Conservation (phyloP, 2,797 vertebrate genomes). For the Jordanella pulchra region DNA sequence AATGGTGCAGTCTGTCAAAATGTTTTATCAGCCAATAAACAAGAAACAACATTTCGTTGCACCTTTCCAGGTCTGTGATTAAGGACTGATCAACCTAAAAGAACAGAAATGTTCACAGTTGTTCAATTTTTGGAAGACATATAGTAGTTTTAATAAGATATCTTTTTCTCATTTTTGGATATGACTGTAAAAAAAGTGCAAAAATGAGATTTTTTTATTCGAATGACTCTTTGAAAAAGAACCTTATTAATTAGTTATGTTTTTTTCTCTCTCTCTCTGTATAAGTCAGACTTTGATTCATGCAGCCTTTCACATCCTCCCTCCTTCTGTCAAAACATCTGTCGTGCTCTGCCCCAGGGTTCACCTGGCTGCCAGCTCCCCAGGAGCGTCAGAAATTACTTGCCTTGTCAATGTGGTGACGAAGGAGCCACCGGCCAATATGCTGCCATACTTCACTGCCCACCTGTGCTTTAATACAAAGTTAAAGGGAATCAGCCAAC, state of each 20-base stretch:
- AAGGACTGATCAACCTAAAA: background rate
- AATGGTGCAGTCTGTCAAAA: too few species aligned
- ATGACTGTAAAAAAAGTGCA: background rate
- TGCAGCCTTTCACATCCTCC: conserved; percentile 28
- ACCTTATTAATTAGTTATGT: conserved; percentile 7
- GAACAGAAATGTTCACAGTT: background rate
- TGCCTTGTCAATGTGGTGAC: conserved; percentile 53
- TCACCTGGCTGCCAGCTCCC: conserved; percentile 59
- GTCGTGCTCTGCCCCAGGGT: conserved; percentile 42
- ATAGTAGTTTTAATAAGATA: background rate
- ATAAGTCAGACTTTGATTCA: conserved; percentile 34
- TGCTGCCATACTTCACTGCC: conserved; percentile 61
- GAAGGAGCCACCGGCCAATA: conserved; percentile 61
- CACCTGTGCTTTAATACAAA: conserved; percentile 57
- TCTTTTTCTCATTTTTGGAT: background rate
- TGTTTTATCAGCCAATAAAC: background rate
- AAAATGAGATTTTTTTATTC: background rate
- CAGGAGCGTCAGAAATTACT: conserved; percentile 62
- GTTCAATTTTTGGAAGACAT: background rate
- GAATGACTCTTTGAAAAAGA: background rate
- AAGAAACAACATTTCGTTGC: background rate
- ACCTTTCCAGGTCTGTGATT: background rate
- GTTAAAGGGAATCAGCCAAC: conserved; percentile 39
- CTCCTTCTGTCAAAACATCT: conserved; percentile 53
- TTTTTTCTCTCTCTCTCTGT: conserved; percentile 1